Conservation (phyloP, 2,888 invertebrate genomes). For the Isoperla grammatica region DNA sequence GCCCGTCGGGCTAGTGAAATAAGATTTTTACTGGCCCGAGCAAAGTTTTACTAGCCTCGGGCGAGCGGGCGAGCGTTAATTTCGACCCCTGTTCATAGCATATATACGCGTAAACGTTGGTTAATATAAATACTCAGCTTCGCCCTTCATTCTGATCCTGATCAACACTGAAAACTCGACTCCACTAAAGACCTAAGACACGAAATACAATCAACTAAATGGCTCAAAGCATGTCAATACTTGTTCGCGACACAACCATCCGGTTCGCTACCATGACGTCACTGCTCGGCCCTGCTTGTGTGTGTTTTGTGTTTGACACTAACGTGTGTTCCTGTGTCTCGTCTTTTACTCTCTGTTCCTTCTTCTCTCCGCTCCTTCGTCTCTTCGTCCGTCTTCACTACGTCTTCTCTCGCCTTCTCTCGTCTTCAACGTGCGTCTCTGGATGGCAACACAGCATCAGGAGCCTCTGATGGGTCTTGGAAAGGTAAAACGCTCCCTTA, state of each 20-base stretch:
- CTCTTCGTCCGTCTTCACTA: too few relatives aligned
- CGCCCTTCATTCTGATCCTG: too few relatives aligned
- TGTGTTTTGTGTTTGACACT: slow-evolving; percentile 15
- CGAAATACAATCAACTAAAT: too few relatives aligned
- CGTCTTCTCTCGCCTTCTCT: not conserved
- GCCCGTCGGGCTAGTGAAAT: too few relatives aligned
- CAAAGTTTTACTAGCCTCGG: too few relatives aligned
- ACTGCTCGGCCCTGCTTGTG: slow-evolving; percentile 6
- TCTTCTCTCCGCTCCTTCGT: slow-evolving; percentile 8
- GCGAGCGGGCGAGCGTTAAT: too few relatives aligned
- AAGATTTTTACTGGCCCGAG: too few relatives aligned
- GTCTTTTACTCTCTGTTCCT: slow-evolving; percentile 17
- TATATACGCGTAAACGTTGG: too few relatives aligned
- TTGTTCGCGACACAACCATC: slow-evolving; percentile 28
- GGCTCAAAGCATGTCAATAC: slow-evolving; percentile 32
- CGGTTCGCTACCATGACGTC: slow-evolving; percentile 15
- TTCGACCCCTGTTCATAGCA: too few relatives aligned
- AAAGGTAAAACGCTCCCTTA: slow-evolving; percentile 2
- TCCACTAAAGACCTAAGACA: too few relatives aligned
- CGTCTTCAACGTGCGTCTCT: slow-evolving; percentile 5
- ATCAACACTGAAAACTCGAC: too few relatives aligned
- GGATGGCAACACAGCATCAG: not conserved
- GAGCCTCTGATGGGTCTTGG: slow-evolving; percentile 9
- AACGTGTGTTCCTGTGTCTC: slow-evolving; percentile 18
- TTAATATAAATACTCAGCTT: too few relatives aligned